These are phyloP conservation scores for Oryzias melastigma DNA, from an alignment of 2,113 vertebrate species.

Conservation along the genomic window DNA sequence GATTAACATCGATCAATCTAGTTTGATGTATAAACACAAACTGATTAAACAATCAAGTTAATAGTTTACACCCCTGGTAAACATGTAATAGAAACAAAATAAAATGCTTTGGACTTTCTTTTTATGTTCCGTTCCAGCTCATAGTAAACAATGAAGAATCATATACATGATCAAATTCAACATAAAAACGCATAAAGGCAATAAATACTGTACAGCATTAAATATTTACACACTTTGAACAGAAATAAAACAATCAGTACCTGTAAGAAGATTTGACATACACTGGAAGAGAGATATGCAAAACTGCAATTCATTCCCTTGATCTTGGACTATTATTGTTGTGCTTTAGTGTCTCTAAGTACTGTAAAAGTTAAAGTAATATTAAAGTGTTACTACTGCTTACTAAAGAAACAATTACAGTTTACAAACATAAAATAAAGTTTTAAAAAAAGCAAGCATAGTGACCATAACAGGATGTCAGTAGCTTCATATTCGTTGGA, in stretches of 20 bases:
- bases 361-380: slow-evolving; percentile 20
- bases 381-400: slow-evolving; percentile 1
- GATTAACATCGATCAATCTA: too few relatives aligned
- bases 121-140: not conserved
- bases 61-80: not conserved
- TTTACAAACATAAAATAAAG: slow-evolving; percentile 16
- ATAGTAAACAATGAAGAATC: too few relatives aligned
- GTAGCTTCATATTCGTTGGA: slow-evolving; percentile 23
- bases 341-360: slow-evolving; percentile 24
- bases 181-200: slow-evolving; percentile 16
- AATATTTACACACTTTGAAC: slow-evolving; percentile 57
- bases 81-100: not conserved
- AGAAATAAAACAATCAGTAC: slow-evolving; percentile 10
- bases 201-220: slow-evolving; percentile 73
- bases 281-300: slow-evolving; percentile 12
- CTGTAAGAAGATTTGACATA: slow-evolving; percentile 12
- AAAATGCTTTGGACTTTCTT: not conserved
- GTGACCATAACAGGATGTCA: slow-evolving; percentile 20
- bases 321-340: slow-evolving; percentile 4
- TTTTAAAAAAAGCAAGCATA: slow-evolving; percentile 29
- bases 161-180: not conserved
- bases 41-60: too few relatives aligned
- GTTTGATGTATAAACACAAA: too few relatives aligned
- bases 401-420: slow-evolving; percentile 30
- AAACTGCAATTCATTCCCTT: slow-evolving; percentile 19